Percentiles rank a stretch among this genome's conserved stretches.
phyloP scores from a whole-genome alignment of 2,113 vertebrate species.

The Raja brachyura region DNA sequence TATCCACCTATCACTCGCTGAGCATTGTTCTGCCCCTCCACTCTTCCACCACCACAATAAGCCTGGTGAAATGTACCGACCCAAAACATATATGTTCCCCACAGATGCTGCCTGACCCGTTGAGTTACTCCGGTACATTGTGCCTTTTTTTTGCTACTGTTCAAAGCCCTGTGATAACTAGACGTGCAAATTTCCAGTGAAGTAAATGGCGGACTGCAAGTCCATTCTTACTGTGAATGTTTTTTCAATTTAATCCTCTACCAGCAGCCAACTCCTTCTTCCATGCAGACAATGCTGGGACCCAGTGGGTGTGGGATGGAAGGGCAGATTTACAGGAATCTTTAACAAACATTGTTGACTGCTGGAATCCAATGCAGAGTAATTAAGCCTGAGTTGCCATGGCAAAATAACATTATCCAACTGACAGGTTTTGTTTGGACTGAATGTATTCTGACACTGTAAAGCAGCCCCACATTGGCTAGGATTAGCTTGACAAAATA shows the following conservation, averaged over 20 bases:
- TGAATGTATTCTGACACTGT: background rate
- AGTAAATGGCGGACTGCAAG: background rate
- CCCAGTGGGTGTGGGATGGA: background rate
- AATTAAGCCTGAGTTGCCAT: background rate
- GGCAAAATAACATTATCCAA: background rate
- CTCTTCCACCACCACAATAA: no score
- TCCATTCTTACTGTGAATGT: background rate
- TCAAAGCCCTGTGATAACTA: no score
- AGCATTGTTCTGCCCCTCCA: no score
- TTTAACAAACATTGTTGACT: background rate
- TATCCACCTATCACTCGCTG: no score
- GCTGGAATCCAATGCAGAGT: background rate
- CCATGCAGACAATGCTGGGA: background rate
- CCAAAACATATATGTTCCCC: no score
- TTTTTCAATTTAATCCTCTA: background rate
- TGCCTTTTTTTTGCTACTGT: no score
- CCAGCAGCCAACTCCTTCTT: background rate
- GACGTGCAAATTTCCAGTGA: no score
- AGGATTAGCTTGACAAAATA: background rate
- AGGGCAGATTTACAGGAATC: background rate
- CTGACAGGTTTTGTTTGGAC: background rate
- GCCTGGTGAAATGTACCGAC: no score
- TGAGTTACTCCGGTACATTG: no score
- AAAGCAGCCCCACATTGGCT: background rate
- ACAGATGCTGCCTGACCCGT: no score